Evolutionary conservation across 37 sponge, comb jelly and placozoan species (phyloP).

Genomic region (Crambe crambe): DNA sequence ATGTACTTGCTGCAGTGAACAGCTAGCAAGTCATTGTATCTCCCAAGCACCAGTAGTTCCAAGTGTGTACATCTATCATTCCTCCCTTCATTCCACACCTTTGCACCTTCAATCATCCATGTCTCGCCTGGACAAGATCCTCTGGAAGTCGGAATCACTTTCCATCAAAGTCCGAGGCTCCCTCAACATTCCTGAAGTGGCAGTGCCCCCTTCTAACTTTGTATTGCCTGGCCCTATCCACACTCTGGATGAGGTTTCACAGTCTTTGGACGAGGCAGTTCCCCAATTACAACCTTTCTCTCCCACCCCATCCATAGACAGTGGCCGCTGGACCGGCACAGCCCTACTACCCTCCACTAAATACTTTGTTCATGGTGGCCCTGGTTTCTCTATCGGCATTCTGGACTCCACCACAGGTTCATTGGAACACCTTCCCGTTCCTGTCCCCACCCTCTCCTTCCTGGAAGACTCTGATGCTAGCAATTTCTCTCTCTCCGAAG

Average conservation of each 20-base stretch:
- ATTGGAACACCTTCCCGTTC: conserved; percentile 44
- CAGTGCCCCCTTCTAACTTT: background rate
- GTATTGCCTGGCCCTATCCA: background rate
- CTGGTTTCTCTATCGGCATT: conserved; percentile 56
- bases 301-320: conserved; percentile 24
- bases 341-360: conserved; percentile 15
- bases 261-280: background rate
- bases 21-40: too few relatives aligned
- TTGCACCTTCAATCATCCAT: too few relatives aligned
- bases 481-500: conserved; percentile 28
- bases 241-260: background rate
- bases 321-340: conserved; percentile 10
- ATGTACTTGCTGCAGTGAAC: too few relatives aligned
- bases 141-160: background rate
- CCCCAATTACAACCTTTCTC: conserved; percentile 1
- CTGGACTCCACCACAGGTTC: conserved; percentile 22
- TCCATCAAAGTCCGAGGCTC: conserved; percentile 19
- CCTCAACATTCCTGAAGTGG: conserved; percentile 21
- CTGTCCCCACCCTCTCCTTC: conserved; percentile 16
- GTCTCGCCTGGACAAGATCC: conserved; percentile 24
- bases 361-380: conserved; percentile 48
- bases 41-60: too few relatives aligned
- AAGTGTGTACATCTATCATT: too few relatives aligned
- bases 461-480: background rate
- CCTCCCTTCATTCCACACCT: too few relatives aligned